Percentiles rank a stretch among this genome's conserved stretches.
phyloP scores from a whole-genome alignment of 1,140 invertebrate species.

The Eubasilissa regina region DNA sequence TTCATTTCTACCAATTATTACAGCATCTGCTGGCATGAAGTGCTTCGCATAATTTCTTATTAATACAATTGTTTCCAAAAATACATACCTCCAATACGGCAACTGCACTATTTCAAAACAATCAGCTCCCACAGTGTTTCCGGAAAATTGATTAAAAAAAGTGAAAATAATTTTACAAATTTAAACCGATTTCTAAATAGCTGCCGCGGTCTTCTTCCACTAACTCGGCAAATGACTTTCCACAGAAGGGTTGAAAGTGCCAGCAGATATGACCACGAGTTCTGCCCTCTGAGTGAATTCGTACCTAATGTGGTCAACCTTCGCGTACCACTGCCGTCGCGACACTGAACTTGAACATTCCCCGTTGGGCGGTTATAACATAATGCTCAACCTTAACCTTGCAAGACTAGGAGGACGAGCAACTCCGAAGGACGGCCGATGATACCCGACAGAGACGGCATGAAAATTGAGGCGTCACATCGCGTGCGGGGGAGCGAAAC shows the following conservation, averaged over 20 bases:
- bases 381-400: conserved; percentile 71
- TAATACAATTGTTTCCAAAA: not conserved
- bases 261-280: conserved; percentile 5
- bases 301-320: conserved; percentile 22
- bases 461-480: not conserved
- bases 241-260: conserved; percentile 12
- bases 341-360: conserved; percentile 73
- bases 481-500: conserved; percentile 7
- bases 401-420: conserved; percentile 63
- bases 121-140: conserved; percentile 33
- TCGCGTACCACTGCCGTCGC: conserved; percentile 68
- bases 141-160: conserved; percentile 11
- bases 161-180: not conserved
- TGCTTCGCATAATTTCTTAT: too few species aligned
- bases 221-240: not conserved
- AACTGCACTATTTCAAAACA: conserved; percentile 37
- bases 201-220: conserved; percentile 15
- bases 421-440: conserved; percentile 69
- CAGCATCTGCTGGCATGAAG: too few species aligned
- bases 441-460: conserved; percentile 48
- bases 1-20: too few species aligned
- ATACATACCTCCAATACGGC: conserved; percentile 37
- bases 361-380: conserved; percentile 72
- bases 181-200: not conserved
- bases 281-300: not conserved